Evolutionary conservation across 2,113 vertebrate genomes (phyloP).

Genomic region (Heptranchias perlo): DNA sequence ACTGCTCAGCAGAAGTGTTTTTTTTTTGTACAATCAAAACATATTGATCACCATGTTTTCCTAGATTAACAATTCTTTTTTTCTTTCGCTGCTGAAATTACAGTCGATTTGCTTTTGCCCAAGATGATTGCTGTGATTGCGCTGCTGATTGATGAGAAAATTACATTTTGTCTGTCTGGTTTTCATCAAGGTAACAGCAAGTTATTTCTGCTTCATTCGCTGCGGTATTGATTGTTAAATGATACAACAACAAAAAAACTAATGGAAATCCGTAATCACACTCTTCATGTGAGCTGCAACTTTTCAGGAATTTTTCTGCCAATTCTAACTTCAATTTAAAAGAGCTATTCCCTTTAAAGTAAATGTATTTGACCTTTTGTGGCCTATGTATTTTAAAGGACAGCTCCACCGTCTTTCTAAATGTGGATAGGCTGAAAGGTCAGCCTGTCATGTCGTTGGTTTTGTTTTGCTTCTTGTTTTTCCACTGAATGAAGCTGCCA

Average conservation of each 20-base stretch:
- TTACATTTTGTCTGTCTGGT: slow-evolving; percentile 50
- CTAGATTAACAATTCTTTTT: slow-evolving; percentile 45
- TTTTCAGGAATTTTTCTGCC: slow-evolving; percentile 13
- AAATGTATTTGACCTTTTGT: background rate
- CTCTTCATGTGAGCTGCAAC: slow-evolving; percentile 36
- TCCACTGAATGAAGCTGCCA: background rate
- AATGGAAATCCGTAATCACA: slow-evolving; percentile 19
- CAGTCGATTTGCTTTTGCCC: slow-evolving; percentile 49
- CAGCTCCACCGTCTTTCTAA: background rate
- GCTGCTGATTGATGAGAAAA: slow-evolving; percentile 58
- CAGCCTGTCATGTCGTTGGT: background rate
- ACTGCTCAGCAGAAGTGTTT: background rate
- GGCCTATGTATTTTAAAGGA: background rate
- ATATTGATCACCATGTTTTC: slow-evolving; percentile 47
- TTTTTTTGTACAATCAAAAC: slow-evolving; percentile 41
- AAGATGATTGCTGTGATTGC: slow-evolving; percentile 41
- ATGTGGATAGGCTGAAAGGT: background rate
- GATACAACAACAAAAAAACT: slow-evolving; percentile 39
- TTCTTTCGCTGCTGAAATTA: slow-evolving; percentile 49
- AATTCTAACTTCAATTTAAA: background rate
- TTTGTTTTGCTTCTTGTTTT: background rate
- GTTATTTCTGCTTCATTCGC: slow-evolving; percentile 48
- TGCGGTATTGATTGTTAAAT: slow-evolving; percentile 48
- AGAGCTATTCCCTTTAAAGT: background rate
- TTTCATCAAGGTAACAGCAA: slow-evolving; percentile 50